Evolutionary conservation across 1,140 invertebrate genomes (phyloP).

Genomic region (Diabrotica undecimpunctata): DNA sequence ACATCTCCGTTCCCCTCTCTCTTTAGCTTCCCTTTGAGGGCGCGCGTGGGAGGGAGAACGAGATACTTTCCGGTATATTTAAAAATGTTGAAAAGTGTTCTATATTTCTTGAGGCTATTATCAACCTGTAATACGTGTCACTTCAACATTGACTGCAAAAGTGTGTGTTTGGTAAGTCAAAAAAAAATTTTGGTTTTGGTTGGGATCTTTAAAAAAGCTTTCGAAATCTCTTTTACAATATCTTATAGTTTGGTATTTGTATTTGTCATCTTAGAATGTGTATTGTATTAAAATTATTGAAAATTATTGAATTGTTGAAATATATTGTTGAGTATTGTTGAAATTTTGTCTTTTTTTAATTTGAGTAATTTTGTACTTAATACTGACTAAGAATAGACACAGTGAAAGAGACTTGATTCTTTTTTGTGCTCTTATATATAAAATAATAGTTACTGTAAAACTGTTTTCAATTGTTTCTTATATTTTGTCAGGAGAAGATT

Average conservation of each 20-base stretch:
- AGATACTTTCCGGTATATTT: conserved; percentile 10
- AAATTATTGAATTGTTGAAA: too few relatives aligned
- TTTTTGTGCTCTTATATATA: too few relatives aligned
- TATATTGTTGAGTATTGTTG: too few relatives aligned
- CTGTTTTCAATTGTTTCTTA: too few relatives aligned
- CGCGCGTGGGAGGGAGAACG: not conserved
- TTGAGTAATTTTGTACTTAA: not conserved
- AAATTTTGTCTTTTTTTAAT: not conserved
- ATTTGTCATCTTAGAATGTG: not conserved
- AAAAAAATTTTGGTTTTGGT: not conserved
- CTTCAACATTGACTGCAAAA: not conserved
- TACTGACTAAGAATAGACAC: too few relatives aligned
- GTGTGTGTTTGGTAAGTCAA: conserved; percentile 8
- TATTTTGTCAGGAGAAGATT: too few relatives aligned
- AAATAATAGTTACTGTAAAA: too few relatives aligned
- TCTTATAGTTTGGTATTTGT: not conserved
- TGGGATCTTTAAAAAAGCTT: not conserved
- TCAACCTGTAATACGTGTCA: conserved; percentile 14
- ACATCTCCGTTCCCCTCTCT: conserved; percentile 4
- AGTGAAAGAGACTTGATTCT: too few relatives aligned
- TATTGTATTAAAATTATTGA: too few relatives aligned
- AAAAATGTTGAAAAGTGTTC: conserved; percentile 17
- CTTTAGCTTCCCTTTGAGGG: not conserved
- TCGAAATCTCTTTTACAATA: not conserved
- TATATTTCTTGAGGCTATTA: conserved; percentile 14